Conservation (phyloP, 2,888 invertebrate species). For the Polyommatus icarus region DNA sequence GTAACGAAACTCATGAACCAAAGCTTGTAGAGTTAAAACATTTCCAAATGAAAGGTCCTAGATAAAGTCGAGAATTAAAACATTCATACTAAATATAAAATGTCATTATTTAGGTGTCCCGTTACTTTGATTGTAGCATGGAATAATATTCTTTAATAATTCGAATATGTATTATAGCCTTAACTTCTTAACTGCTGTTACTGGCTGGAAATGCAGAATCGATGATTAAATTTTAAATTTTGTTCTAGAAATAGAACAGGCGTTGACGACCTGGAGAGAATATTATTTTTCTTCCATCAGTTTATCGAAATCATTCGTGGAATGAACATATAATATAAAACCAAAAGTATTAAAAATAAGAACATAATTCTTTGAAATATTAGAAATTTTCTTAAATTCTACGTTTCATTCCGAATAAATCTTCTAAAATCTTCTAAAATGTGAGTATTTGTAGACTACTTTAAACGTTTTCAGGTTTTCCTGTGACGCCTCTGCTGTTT, state of each 20-base stretch:
- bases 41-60: too few species aligned
- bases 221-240: not conserved
- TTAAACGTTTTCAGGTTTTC: not conserved
- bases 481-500: not conserved
- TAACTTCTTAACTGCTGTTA: not conserved
- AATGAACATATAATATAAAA: not conserved
- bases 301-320: slow-evolving; percentile 1
- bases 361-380: not conserved
- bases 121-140: not conserved
- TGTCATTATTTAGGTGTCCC: too few species aligned
- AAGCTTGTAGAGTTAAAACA: too few species aligned
- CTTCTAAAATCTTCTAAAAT: not conserved
- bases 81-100: too few species aligned
- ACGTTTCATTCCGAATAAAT: not conserved
- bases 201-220: not conserved
- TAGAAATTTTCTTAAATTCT: slow-evolving; percentile 19
- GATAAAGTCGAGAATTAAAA: too few species aligned
- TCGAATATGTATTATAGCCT: not conserved
- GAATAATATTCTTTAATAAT: not conserved
- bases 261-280: not conserved
- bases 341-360: not conserved
- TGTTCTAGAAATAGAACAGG: not conserved
- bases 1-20: too few species aligned
- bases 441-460: not conserved
- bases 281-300: not conserved